A percentile compares a stretch with the other conserved stretches of the same genome.
Evolutionary conservation across 2,888 invertebrate genomes (phyloP).

Genomic region (Drosophila pseudotalamancana): DNA sequence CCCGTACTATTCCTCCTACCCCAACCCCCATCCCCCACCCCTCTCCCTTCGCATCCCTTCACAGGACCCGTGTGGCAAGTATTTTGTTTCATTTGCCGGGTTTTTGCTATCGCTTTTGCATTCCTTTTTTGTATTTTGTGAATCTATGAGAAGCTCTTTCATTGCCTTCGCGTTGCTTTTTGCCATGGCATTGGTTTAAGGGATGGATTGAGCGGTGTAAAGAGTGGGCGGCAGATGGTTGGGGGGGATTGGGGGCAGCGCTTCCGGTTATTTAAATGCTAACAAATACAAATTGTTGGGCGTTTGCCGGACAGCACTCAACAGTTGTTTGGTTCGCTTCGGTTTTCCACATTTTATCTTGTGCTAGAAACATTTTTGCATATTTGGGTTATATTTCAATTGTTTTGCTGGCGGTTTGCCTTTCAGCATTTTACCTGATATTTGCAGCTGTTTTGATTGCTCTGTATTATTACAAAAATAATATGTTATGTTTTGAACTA

Average conservation of each 20-base stretch:
- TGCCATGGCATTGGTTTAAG: conserved; percentile 5
- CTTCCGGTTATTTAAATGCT: conserved; percentile 79
- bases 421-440: neutral
- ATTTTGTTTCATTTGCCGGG: conserved; percentile 42
- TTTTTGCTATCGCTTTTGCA: conserved; percentile 40
- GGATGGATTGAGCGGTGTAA: too few relatives aligned
- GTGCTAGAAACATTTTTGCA: conserved; percentile 43
- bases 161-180: conserved; percentile 28
- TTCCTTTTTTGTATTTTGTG: conserved; percentile 31
- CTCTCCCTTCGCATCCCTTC: neutral
- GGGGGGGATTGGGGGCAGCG: conserved; percentile 17
- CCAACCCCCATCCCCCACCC: neutral
- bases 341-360: conserved; percentile 38
- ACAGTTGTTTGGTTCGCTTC: conserved; percentile 67
- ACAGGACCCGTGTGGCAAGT: conserved; percentile 15
- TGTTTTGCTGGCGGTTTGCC: conserved; percentile 12
- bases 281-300: conserved; percentile 75
- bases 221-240: neutral
- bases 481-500: too few relatives aligned
- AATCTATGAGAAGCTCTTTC: conserved; percentile 41
- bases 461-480: too few relatives aligned
- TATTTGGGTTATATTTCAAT: conserved; percentile 61
- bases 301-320: conserved; percentile 67
- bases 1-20: neutral
- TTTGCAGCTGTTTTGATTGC: too few relatives aligned